These are phyloP conservation scores for Agonopterix heracliana DNA, from an alignment of 2,888 invertebrate species.

Conservation along the genomic window DNA sequence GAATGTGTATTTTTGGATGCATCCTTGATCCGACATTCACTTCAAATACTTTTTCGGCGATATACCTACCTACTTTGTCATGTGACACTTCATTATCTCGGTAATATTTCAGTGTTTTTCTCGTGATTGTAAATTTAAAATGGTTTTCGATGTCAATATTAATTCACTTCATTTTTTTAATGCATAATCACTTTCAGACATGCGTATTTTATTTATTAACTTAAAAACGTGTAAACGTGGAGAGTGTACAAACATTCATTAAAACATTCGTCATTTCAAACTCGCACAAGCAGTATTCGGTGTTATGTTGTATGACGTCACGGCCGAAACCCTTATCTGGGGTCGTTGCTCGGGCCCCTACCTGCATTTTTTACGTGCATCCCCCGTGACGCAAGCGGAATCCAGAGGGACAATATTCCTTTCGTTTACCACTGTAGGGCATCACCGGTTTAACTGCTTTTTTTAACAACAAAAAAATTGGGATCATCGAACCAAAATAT, in stretches of 20 bases:
- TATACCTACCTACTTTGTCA: background rate
- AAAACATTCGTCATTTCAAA: constrained; percentile 38
- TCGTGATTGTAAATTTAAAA: too few relatives aligned
- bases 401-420: constrained; percentile 22
- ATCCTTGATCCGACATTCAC: constrained; percentile 28
- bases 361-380: constrained; percentile 71
- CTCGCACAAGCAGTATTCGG: constrained; percentile 25
- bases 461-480: background rate
- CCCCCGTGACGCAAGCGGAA: constrained; percentile 41
- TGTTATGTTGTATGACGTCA: constrained; percentile 56
- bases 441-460: background rate
- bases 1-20: constrained; percentile 34
- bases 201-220: too few relatives aligned
- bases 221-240: too few relatives aligned
- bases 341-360: constrained; percentile 69
- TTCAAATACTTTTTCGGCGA: constrained; percentile 1
- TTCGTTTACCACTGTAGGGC: constrained; percentile 14
- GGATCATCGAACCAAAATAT: background rate
- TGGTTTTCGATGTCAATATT: too few relatives aligned
- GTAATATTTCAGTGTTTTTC: too few relatives aligned
- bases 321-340: constrained; percentile 40
- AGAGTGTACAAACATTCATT: background rate
- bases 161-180: too few relatives aligned
- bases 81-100: too few relatives aligned
- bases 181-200: too few relatives aligned